Evolutionary conservation across 2,888 invertebrate species (phyloP).

Genomic region (Agrotis exclamationis): DNA sequence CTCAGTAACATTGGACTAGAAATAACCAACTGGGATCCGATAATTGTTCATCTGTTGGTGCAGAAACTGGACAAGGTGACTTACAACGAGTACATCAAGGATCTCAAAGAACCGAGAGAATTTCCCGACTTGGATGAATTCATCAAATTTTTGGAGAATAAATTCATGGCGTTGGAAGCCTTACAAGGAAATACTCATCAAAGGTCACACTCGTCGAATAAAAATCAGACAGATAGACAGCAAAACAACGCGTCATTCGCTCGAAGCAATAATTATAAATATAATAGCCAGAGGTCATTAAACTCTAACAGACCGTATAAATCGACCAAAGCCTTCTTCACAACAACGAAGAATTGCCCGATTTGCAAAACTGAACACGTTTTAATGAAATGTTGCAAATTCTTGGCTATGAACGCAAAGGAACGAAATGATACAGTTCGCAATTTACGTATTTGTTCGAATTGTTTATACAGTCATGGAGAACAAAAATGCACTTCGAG

Average conservation of each 20-base stretch:
- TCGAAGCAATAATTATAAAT: not conserved
- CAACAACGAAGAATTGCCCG: constrained; percentile 16
- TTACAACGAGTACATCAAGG: constrained; percentile 5
- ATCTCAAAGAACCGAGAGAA: not conserved
- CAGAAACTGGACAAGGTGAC: not conserved
- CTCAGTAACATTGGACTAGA: not conserved
- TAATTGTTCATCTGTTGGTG: not conserved
- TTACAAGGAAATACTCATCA: not conserved
- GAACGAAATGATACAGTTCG: not conserved
- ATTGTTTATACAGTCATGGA: not conserved
- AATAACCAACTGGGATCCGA: not conserved
- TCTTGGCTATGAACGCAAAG: not conserved
- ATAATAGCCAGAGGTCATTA: no score
- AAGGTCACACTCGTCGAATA: not conserved
- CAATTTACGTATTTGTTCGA: not conserved
- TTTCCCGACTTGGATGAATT: not conserved
- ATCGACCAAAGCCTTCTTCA: not conserved
- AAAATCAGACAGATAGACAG: not conserved
- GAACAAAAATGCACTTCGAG: not conserved
- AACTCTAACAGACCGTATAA: no score
- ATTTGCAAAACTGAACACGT: constrained; percentile 24
- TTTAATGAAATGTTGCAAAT: constrained; percentile 8
- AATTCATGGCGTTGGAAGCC: constrained; percentile 4
- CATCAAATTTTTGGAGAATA: not conserved
- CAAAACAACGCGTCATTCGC: no score